These are phyloP conservation scores for Mythimna pallens DNA, from an alignment of 2,888 invertebrate species.

Conservation along the genomic window DNA sequence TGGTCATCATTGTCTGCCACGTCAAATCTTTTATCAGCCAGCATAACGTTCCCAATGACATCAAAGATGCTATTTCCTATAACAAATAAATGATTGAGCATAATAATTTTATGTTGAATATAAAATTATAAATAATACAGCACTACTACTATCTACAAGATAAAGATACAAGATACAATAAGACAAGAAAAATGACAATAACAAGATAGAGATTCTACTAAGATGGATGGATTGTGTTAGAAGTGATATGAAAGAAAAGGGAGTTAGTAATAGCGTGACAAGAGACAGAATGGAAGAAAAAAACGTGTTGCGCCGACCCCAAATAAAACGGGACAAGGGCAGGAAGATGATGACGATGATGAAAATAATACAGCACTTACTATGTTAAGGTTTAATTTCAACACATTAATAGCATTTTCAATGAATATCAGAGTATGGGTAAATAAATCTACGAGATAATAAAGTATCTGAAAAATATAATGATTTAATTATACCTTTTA, in stretches of 20 bases:
- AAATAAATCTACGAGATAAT: not conserved
- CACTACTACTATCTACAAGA: too few species aligned
- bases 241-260: not conserved
- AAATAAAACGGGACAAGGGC: too few species aligned
- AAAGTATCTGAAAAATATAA: not conserved
- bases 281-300: too few species aligned
- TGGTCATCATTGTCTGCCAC: not conserved
- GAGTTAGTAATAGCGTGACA: not conserved
- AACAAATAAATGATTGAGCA: not conserved
- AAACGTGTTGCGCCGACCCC: too few species aligned
- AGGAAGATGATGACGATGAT: too few species aligned
- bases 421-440: not conserved
- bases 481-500: too few species aligned
- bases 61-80: not conserved
- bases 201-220: too few species aligned
- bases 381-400: not conserved
- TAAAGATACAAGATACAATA: too few species aligned
- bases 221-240: too few species aligned
- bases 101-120: too few species aligned
- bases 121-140: too few species aligned
- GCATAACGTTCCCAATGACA: rapidly evolving
- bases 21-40: constrained; percentile 23
- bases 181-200: too few species aligned
- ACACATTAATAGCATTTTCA: not conserved
- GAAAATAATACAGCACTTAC: not conserved